These are phyloP conservation scores for Pterobdella sp. DNA, from an alignment of 2,888 invertebrate species.

Conservation along the genomic window DNA sequence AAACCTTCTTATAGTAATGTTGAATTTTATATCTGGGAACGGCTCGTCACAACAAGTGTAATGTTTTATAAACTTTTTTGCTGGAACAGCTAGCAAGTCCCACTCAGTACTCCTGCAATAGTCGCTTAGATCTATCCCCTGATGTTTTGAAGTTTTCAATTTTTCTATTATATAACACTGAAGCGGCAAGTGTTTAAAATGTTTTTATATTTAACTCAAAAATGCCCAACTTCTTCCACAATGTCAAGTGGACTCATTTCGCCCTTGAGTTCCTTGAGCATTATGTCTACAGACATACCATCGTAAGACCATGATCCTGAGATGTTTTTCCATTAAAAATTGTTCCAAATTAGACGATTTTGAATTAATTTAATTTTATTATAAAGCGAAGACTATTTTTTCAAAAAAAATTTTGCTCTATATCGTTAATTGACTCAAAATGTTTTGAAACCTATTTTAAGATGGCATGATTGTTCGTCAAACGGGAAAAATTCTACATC, in stretches of 20 bases:
- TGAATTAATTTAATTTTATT: too few relatives aligned
- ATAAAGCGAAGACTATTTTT: too few relatives aligned
- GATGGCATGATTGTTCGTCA: constrained; percentile 79
- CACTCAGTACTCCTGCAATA: constrained; percentile 51
- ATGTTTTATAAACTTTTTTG: constrained; percentile 55
- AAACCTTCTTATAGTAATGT: constrained; percentile 47
- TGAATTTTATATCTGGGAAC: constrained; percentile 53
- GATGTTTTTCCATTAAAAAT: too few relatives aligned
- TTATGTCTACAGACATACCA: constrained; percentile 44
- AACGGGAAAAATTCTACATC: constrained; percentile 54
- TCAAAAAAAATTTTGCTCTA: too few relatives aligned
- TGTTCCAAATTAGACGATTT: too few relatives aligned
- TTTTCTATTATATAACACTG: background rate
- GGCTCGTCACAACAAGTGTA: constrained; percentile 51
- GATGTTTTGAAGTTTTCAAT: background rate
- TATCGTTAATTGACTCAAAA: too few relatives aligned
- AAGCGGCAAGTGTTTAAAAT: too few relatives aligned
- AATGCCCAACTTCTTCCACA: constrained; percentile 35
- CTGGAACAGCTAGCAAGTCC: constrained; percentile 59
- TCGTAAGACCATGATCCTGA: constrained; percentile 63
- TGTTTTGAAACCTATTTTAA: constrained; percentile 88
- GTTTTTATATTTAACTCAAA: too few relatives aligned
- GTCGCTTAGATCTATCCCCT: constrained; percentile 49
- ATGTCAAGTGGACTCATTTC: constrained; percentile 32
- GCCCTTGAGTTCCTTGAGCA: constrained; percentile 35